phyloP scores from a whole-genome alignment of 1,140 invertebrate genomes.

The Halictus rubicundus region DNA sequence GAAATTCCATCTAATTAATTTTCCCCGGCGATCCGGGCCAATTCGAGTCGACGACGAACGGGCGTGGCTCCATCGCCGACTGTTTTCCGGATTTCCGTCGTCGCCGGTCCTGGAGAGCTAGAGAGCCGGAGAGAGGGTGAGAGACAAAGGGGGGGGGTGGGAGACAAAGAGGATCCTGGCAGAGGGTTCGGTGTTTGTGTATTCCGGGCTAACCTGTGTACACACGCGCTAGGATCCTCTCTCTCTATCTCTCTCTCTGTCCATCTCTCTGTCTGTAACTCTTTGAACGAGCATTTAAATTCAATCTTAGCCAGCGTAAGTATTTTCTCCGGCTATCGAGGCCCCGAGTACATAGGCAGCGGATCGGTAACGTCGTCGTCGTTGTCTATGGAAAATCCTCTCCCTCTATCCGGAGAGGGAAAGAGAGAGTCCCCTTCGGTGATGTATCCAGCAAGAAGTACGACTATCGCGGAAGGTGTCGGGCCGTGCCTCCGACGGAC shows the following conservation, averaged over 20 bases:
- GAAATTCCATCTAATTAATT: constrained; percentile 75
- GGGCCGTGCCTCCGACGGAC: constrained; percentile 7
- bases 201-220: constrained; percentile 9
- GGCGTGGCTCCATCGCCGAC: constrained; percentile 64
- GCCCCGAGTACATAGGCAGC: neutral
- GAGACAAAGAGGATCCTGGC: neutral
- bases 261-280: neutral
- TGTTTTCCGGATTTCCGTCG: constrained; percentile 53
- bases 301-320: constrained; percentile 21
- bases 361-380: neutral
- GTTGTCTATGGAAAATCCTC: neutral
- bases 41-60: constrained; percentile 71
- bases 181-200: constrained; percentile 9
- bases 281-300: constrained; percentile 33
- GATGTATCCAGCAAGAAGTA: constrained; percentile 29
- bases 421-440: neutral
- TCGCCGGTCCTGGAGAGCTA: neutral
- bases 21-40: constrained; percentile 64
- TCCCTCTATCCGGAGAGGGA: neutral
- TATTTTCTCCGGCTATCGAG: constrained; percentile 13
- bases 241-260: neutral
- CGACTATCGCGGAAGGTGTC: constrained; percentile 19
- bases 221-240: constrained; percentile 7
- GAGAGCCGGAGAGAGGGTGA: neutral
- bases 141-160: no score